Base-by-base conservation (phyloP, 2,888 invertebrate species). In the Callyntrura guangdongensis region DNA sequence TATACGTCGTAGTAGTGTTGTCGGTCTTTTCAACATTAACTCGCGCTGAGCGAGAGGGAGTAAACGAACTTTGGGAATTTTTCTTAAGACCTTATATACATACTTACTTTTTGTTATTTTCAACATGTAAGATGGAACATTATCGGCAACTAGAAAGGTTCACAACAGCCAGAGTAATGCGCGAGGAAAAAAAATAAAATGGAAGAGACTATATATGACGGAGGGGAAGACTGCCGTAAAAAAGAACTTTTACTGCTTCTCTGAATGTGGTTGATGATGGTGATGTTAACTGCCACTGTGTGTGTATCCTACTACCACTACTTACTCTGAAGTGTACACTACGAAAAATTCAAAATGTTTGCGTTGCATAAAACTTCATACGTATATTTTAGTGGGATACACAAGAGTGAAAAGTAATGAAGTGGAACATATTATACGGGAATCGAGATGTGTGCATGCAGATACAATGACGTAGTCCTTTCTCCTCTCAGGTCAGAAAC, bases 351-450 rank as follows among this genome's bases (percentile, higher is more conserved):
- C 53, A 53, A 53, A 53, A 53, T 53, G 53, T n/a, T n/a, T 53
- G 36, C 53, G 11, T 9, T 53, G n/a, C 8, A 53, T 53, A 53
- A 11, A 53, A 45, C 6, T 2, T 20, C 8, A 74, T 49, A 12
- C 17, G 47, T 8, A 20, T 74, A 12, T 1, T 17, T 14, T 74
- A 49, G 6, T 64, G 4, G 11, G 53, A 12, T 6, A 69, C 36
- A 53, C 2, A n/a, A 59, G 20, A 79, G 67, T 81, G 27, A 27
- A 53, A 17, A 82, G 83, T 83, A 89, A 89, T 89, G 88, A 89
- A 89, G 88, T 79, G 88, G 74, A 89, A 89, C 74, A 79, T 56
- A 61, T 61, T 8, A 17, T 17, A 61, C 20, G n/a, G n/a, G n/a
- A 45, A 36, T 36, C 36, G 36, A 36, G 6, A 36, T 36, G 36